A percentile compares a stretch with the other conserved stretches of the same genome.
phyloP scores from a whole-genome alignment of 2,888 invertebrate genomes.

The Pyrochroa serraticornis region DNA sequence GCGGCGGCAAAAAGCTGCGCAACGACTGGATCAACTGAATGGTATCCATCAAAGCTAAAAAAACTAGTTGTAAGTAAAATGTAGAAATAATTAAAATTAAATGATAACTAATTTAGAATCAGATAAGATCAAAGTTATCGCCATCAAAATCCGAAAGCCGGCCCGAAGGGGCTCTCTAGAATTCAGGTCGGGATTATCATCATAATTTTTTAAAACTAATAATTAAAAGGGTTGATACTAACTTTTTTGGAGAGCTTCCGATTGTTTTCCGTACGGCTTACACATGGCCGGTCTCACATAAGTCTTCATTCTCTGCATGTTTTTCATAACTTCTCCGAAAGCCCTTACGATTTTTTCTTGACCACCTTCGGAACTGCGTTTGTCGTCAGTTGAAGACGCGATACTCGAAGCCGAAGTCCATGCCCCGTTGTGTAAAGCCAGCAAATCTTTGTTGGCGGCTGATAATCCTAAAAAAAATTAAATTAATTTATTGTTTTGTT shows the following conservation, averaged over 20 bases:
- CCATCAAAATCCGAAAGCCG: slow-evolving; percentile 48
- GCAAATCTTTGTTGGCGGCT: slow-evolving; percentile 66
- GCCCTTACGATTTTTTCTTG: slow-evolving; percentile 87
- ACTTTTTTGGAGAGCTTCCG: slow-evolving; percentile 89
- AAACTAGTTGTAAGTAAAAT: slow-evolving; percentile 14
- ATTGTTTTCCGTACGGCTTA: slow-evolving; percentile 89
- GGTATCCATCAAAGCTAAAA: slow-evolving; percentile 82
- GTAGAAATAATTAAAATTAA: not conserved
- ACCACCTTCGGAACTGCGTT: slow-evolving; percentile 62
- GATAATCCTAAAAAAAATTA: slow-evolving; percentile 46
- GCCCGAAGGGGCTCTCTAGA: slow-evolving; percentile 45
- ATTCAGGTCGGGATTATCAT: slow-evolving; percentile 49
- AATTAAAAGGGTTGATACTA: slow-evolving; percentile 46
- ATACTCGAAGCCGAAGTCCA: slow-evolving; percentile 56
- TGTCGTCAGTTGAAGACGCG: slow-evolving; percentile 47
- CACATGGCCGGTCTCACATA: slow-evolving; percentile 89
- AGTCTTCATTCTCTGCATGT: slow-evolving; percentile 87
- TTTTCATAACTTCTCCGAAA: slow-evolving; percentile 85
- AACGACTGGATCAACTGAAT: slow-evolving; percentile 86
- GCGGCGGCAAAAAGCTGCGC: slow-evolving; percentile 83
- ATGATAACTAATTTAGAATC: slow-evolving; percentile 29
- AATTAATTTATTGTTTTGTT: slow-evolving; percentile 37
- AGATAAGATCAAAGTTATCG: slow-evolving; percentile 53
- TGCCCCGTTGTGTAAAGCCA: slow-evolving; percentile 72
- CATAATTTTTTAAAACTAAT: slow-evolving; percentile 34